Conservation (phyloP, 2,113 vertebrate genomes). For the Pyrgilauda ruficollis region DNA sequence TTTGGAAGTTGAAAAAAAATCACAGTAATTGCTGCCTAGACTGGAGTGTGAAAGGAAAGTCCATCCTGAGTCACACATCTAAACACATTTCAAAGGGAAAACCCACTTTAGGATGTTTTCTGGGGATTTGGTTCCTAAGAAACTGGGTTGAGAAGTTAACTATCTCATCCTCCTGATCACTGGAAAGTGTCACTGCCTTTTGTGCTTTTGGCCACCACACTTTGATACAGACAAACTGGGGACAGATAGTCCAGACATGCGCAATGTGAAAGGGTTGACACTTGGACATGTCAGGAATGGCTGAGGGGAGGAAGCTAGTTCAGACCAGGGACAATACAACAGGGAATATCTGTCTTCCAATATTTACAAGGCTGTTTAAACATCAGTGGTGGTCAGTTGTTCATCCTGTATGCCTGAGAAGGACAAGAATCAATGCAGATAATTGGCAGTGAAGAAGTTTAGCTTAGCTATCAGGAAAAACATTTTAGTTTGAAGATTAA, state of each 20-base stretch:
- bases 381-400: neutral
- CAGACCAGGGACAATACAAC: neutral
- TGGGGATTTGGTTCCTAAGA: neutral
- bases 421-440: neutral
- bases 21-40: neutral
- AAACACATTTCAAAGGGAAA: neutral
- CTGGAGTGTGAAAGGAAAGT: neutral
- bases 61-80: neutral
- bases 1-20: neutral
- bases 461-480: neutral
- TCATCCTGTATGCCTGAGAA: neutral
- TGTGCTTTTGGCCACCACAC: accelerated
- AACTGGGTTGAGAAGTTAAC: neutral
- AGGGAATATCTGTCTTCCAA: neutral
- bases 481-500: neutral
- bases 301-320: neutral
- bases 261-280: neutral
- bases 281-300: neutral
- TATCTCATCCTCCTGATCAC: accelerated
- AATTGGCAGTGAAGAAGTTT: neutral
- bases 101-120: neutral
- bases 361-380: neutral
- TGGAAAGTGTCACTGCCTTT: neutral
- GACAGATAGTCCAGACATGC: neutral
- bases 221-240: neutral